Conservation (phyloP, 2,797 vertebrate species). For the Clarias pachynema region DNA sequence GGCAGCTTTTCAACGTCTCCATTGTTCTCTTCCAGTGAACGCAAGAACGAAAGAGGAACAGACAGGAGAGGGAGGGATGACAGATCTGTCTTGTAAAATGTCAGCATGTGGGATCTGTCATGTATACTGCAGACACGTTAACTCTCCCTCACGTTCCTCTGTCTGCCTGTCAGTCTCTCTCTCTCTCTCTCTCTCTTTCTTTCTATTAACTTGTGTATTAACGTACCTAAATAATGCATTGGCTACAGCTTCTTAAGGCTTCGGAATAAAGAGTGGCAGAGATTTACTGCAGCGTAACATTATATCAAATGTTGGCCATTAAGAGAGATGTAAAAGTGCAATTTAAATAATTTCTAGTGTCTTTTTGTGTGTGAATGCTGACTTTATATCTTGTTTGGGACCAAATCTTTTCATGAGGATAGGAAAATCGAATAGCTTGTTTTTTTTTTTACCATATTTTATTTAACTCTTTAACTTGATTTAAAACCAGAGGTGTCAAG, state of each 20-base stretch:
- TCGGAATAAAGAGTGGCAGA: not conserved
- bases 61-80: slow-evolving; percentile 41
- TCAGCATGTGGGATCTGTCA: slow-evolving; percentile 47
- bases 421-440: not conserved
- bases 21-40: slow-evolving; percentile 53
- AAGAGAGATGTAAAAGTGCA: not conserved
- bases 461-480: not conserved
- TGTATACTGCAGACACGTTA: slow-evolving; percentile 39
- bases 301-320: slow-evolving; percentile 6
- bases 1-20: slow-evolving; percentile 53
- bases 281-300: slow-evolving; percentile 12
- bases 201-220: not conserved
- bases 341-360: slow-evolving; percentile 1
- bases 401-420: not conserved
- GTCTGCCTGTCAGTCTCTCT: slow-evolving; percentile 19
- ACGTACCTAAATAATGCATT: slow-evolving; percentile 8
- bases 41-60: slow-evolving; percentile 30
- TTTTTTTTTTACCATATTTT: not conserved
- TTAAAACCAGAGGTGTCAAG: too few species aligned
- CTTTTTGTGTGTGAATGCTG: not conserved
- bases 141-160: slow-evolving; percentile 15
- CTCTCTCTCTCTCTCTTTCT: slow-evolving; percentile 5
- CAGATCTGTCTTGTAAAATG: slow-evolving; percentile 53
- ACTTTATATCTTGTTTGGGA: not conserved
- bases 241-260: not conserved